Percentiles rank a stretch among this genome's conserved stretches.
Evolutionary conservation across 2,113 vertebrate genomes (phyloP).

Genomic region (Neolamprologus hecqui): DNA sequence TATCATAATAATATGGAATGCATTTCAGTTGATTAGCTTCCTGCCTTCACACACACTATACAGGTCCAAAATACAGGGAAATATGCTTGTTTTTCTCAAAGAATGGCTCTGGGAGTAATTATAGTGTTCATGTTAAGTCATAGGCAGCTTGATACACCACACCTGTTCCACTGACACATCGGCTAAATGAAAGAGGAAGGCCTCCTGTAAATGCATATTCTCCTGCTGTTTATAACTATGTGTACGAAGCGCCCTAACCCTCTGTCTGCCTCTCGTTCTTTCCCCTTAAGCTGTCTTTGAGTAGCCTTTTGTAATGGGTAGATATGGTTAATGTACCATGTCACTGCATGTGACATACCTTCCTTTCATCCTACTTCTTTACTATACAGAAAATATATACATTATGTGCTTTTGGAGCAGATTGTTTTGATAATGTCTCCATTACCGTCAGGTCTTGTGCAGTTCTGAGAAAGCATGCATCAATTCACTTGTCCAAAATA

Average conservation of each 20-base stretch:
- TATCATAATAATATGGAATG: slow-evolving; percentile 63
- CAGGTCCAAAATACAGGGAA: not conserved
- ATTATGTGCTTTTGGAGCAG: not conserved
- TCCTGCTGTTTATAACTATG: not conserved
- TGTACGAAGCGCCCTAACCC: not conserved
- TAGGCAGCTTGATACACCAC: slow-evolving; percentile 23
- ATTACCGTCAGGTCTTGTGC: not conserved
- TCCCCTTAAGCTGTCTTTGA: not conserved
- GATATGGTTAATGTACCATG: slow-evolving; percentile 29
- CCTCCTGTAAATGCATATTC: slow-evolving; percentile 4
- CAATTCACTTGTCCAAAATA: not conserved
- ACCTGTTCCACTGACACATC: slow-evolving; percentile 26
- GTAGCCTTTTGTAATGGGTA: not conserved
- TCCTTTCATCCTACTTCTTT: slow-evolving; percentile 37
- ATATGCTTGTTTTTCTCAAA: not conserved
- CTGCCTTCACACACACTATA: slow-evolving; percentile 7
- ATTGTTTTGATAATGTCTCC: slow-evolving; percentile 15
- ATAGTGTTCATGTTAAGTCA: slow-evolving; percentile 3
- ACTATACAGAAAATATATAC: not conserved
- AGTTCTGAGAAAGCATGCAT: not conserved
- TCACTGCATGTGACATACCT: slow-evolving; percentile 38
- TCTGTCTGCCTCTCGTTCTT: not conserved
- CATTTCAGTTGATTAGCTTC: slow-evolving; percentile 57
- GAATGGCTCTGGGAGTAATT: slow-evolving; percentile 10
- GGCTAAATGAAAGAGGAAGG: not conserved